A percentile compares a stretch with the other conserved stretches of the same genome.
Evolutionary conservation across 1,140 invertebrate genomes (phyloP).

Genomic region (Brachionus rotundiformis): DNA sequence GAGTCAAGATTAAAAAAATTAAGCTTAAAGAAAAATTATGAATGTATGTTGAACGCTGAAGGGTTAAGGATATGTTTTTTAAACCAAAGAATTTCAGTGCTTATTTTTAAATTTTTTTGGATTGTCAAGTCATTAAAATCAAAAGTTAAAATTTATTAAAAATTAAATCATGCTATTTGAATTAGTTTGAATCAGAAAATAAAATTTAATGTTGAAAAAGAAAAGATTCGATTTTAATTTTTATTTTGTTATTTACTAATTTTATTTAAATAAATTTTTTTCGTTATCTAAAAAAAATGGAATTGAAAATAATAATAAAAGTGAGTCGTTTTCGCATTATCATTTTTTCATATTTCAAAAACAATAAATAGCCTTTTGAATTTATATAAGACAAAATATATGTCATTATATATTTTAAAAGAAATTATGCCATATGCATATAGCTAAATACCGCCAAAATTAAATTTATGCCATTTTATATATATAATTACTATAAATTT

Average conservation of each 20-base stretch:
- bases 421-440: too few species aligned
- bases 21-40: not conserved
- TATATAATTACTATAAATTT: not conserved
- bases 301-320: too few species aligned
- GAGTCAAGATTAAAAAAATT: not conserved
- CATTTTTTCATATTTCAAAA: too few species aligned
- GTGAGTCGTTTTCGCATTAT: too few species aligned
- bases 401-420: too few species aligned
- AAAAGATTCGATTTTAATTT: too few species aligned
- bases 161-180: not conserved
- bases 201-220: too few species aligned
- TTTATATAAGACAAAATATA: not conserved
- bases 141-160: not conserved
- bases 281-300: too few species aligned
- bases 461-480: not conserved
- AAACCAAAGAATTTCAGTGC: not conserved
- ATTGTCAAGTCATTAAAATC: not conserved
- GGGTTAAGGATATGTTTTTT: not conserved
- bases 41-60: conserved; percentile 7
- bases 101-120: conserved; percentile 11
- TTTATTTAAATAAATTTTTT: too few species aligned
- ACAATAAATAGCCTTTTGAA: too few species aligned
- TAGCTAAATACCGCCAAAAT: not conserved
- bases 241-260: too few species aligned
- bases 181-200: too few species aligned